Evolutionary conservation across 1,140 invertebrate species (phyloP).

Genomic region (Atopsyche davidsoni): DNA sequence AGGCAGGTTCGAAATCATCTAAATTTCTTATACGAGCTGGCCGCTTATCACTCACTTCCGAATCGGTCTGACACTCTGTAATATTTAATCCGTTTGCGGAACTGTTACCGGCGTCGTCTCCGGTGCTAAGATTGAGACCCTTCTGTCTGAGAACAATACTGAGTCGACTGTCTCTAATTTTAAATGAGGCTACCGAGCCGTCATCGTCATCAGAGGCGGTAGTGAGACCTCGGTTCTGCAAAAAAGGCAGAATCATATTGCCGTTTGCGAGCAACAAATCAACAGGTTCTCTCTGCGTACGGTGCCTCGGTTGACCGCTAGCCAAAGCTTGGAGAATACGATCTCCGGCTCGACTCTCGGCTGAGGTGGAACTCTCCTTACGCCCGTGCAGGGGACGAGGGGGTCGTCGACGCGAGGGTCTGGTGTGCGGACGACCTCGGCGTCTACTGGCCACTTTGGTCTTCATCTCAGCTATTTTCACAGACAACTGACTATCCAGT

Average conservation of each 20-base stretch:
- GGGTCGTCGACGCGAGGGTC: slow-evolving; percentile 40
- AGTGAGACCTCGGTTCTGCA: slow-evolving; percentile 45
- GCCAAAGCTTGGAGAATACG: slow-evolving; percentile 34
- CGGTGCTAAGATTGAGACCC: slow-evolving; percentile 36
- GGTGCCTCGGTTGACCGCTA: slow-evolving; percentile 15
- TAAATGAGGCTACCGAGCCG: slow-evolving; percentile 47
- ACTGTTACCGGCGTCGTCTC: slow-evolving; percentile 12
- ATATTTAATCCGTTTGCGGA: slow-evolving; percentile 17
- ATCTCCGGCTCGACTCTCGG: slow-evolving; percentile 64
- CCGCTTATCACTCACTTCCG: slow-evolving; percentile 16
- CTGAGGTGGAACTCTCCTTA: slow-evolving; percentile 69
- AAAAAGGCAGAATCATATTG: slow-evolving; percentile 48
- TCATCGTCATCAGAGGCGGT: slow-evolving; percentile 47
- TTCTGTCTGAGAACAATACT: slow-evolving; percentile 48
- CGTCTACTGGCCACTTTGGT: slow-evolving; percentile 58
- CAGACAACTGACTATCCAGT: slow-evolving; percentile 75
- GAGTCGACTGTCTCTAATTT: slow-evolving; percentile 47
- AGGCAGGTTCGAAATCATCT: slow-evolving; percentile 14
- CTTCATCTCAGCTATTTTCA: slow-evolving; percentile 74
- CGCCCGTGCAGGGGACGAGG: slow-evolving; percentile 40
- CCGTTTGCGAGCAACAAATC: slow-evolving; percentile 49
- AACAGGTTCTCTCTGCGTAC: slow-evolving; percentile 51
- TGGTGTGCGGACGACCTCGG: slow-evolving; percentile 41
- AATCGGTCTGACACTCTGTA: slow-evolving; percentile 24
- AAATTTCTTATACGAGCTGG: slow-evolving; percentile 12